Evolutionary conservation across 2,797 vertebrate genomes (phyloP).

Genomic region (Allobates femoralis): DNA sequence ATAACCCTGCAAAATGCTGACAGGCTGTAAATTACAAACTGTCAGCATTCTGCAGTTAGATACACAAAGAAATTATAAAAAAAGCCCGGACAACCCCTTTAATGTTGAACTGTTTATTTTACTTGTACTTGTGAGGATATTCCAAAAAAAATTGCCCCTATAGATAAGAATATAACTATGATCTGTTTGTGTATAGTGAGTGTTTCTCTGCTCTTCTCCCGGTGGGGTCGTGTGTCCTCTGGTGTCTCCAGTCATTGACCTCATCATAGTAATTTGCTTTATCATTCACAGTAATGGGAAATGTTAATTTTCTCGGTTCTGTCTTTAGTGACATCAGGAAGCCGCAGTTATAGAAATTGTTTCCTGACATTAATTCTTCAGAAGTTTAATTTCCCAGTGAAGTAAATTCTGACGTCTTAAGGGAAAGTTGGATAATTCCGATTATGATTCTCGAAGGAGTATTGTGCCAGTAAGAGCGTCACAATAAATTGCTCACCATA

Average conservation of each 20-base stretch:
- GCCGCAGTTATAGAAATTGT: conserved; percentile 58
- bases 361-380: conserved; percentile 67
- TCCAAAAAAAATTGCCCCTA: too few species aligned
- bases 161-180: neutral
- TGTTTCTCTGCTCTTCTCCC: neutral
- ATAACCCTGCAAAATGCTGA: too few species aligned
- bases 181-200: neutral
- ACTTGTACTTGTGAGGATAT: too few species aligned
- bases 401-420: neutral
- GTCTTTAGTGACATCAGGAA: conserved; percentile 2
- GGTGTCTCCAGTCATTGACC: neutral
- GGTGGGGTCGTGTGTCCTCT: neutral
- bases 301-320: neutral
- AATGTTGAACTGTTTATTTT: too few species aligned
- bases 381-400: conserved; percentile 9
- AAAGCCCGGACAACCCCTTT: too few species aligned
- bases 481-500: too few species aligned
- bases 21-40: too few species aligned
- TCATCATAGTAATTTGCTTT: neutral
- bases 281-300: neutral
- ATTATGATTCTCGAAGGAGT: neutral
- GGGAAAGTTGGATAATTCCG: neutral
- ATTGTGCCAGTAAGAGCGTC: neutral
- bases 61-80: too few species aligned
- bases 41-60: too few species aligned